Conservation (phyloP, 1,140 invertebrate species). For the Helicoverpa zea region DNA sequence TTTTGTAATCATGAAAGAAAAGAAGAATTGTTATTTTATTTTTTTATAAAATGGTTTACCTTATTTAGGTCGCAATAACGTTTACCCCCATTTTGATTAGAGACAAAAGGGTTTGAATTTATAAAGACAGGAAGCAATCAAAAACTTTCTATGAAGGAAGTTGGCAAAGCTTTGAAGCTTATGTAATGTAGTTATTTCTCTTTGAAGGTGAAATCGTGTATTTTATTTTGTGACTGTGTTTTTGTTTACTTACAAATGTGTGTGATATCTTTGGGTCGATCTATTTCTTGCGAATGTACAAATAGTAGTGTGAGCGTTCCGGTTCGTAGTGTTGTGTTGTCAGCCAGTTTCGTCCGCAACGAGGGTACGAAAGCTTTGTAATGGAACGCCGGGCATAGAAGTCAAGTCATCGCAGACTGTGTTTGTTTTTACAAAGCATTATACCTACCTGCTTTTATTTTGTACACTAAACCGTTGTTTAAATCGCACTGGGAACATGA, state of each 20-base stretch:
- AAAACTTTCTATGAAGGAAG: background rate
- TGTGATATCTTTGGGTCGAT: background rate
- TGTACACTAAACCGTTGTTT: background rate
- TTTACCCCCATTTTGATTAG: background rate
- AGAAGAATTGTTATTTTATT: no score
- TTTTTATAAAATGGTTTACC: no score
- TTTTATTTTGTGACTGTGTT: no score
- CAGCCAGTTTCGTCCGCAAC: background rate
- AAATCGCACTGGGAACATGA: no score
- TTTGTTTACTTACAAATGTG: no score
- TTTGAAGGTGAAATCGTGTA: no score
- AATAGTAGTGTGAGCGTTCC: background rate
- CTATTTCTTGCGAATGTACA: slow-evolving; percentile 6
- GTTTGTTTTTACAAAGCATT: background rate
- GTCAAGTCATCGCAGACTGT: slow-evolving; percentile 1
- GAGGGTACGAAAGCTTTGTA: slow-evolving; percentile 7
- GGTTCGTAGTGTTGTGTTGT: slow-evolving; percentile 11
- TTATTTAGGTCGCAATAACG: no score
- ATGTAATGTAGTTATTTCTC: no score
- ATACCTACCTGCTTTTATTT: background rate
- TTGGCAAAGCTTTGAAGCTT: background rate
- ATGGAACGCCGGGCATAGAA: background rate
- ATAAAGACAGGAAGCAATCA: background rate
- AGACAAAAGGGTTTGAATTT: background rate
- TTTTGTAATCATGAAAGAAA: no score